Evolutionary conservation across 53 echinoderm and acorn worm genomes (phyloP).

Genomic region (Arbacia lixula): DNA sequence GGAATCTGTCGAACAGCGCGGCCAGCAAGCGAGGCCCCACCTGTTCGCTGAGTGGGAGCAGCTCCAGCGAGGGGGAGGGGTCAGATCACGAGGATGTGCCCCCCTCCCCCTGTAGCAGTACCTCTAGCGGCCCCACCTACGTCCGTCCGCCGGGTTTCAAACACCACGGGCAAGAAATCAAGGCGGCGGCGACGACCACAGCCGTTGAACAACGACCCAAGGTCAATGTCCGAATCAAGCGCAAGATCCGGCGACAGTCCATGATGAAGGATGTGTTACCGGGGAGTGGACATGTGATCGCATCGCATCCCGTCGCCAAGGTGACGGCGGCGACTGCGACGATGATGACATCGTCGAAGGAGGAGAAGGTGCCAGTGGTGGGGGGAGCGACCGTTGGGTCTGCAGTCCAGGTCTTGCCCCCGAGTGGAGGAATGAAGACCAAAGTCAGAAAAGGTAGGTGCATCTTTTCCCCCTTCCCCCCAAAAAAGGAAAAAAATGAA

Average conservation of each 20-base stretch:
- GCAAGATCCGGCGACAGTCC: constrained; percentile 47
- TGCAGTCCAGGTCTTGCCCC: constrained; percentile 13
- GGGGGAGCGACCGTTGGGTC: no score
- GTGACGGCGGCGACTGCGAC: constrained; percentile 13
- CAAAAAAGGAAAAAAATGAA: no score
- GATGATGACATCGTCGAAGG: no score
- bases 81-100: constrained; percentile 92
- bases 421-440: constrained; percentile 48
- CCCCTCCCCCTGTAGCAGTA: constrained; percentile 95
- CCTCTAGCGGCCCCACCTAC: constrained; percentile 92
- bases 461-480: no score
- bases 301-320: constrained; percentile 20
- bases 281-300: constrained; percentile 42
- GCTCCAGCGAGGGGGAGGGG: constrained; percentile 82
- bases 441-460: constrained; percentile 52
- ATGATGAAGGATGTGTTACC: constrained; percentile 49
- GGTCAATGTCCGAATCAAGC: constrained; percentile 47
- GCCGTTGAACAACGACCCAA: constrained; percentile 13
- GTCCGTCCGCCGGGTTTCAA: constrained; percentile 88
- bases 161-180: constrained; percentile 88
- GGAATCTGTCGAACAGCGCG: not conserved
- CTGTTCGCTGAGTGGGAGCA: constrained; percentile 80
- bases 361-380: no score
- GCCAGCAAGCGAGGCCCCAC: constrained; percentile 71
- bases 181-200: no score